A percentile compares a stretch with the other conserved stretches of the same genome.
Conservation (phyloP, 2,888 invertebrate genomes). For the Chalcis sispes region DNA sequence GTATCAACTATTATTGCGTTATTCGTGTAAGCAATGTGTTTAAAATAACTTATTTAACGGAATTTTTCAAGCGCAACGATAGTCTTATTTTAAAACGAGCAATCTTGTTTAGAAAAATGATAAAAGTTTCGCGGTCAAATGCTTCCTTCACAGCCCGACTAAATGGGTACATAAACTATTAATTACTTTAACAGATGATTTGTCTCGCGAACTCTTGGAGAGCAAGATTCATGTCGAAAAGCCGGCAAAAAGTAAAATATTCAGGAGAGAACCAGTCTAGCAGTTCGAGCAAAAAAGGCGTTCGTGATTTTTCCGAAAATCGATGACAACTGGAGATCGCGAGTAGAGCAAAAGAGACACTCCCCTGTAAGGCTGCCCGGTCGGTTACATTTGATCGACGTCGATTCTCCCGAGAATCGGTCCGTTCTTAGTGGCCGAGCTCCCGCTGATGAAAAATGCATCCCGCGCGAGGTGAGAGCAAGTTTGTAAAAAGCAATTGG, state of each 20-base stretch:
- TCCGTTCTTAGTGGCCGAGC: not conserved
- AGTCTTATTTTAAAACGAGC: too few relatives aligned
- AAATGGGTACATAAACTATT: too few relatives aligned
- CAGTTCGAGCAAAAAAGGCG: not conserved
- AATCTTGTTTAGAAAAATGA: too few relatives aligned
- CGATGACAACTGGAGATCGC: too few relatives aligned
- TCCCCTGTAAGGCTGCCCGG: conserved; percentile 24
- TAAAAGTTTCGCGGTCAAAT: too few relatives aligned
- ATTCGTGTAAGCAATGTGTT: too few relatives aligned
- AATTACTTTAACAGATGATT: not conserved
- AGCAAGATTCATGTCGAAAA: not conserved
- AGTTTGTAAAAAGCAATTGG: conserved; percentile 30
- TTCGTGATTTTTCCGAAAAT: conserved; percentile 11
- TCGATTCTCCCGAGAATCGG: conserved; percentile 29
- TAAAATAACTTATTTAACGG: too few relatives aligned
- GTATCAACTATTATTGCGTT: too few relatives aligned
- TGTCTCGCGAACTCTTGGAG: not conserved
- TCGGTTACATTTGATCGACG: not conserved
- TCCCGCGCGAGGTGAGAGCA: conserved; percentile 33
- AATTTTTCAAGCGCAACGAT: too few relatives aligned
- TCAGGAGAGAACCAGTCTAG: not conserved
- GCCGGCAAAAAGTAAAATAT: not conserved
- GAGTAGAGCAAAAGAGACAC: not conserved
- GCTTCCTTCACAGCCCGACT: too few relatives aligned
- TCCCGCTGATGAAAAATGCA: conserved; percentile 37